Evolutionary conservation across 2,113 vertebrate species (phyloP), one percentile per base, ranked within the genome.

Genomic region (Prunella himalayana): DNA sequence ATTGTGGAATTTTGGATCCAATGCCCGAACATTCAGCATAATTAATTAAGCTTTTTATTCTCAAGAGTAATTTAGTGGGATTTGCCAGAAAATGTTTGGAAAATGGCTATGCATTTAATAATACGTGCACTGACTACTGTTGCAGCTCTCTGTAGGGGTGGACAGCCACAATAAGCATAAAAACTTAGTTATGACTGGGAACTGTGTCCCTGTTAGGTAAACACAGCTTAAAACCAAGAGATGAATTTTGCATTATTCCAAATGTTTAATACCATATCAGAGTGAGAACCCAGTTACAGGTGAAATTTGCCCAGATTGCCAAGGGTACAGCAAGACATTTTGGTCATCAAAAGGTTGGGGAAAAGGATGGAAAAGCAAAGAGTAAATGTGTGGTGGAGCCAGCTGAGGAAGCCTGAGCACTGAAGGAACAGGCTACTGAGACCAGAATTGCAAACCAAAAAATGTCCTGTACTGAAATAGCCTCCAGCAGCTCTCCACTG

Each of bases 21-120:
- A 10, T 57, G 72, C 63, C 64, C 2, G 11, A 94, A 86, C 39
- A 75, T 84, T 59, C 82, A 95, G 60, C 37, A 39, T 83, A 96
- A 96, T 95, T 96, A 97, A 96, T 96, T 96, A 88, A 94, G 89
- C 61, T 90, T 90, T 95, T 91, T 86, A 92, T 89, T 95, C 85
- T 92, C 94, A 69, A 64, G 92, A 87, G 89, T 80, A 87, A 92
- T 91, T 92, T 75, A 66, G 66, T 57, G 33, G 24, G 44, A 87
- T 89, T 95, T 87, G 76, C 81, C 80, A 91, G 93, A 89, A 80
- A 87, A 80, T 18, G 25, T 66, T 75, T 59, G 47, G 68, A n/a
- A 94, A 94, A 76, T 68, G 33, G 49, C 42, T 94, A 13, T 90
- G 72, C 49, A 51, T 77, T 92, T 91, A 94, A 53, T 73, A 86